Percentiles rank a stretch among this genome's conserved stretches.
Conservation (phyloP, 2,888 invertebrate species). For the Sesia bembeciformis region DNA sequence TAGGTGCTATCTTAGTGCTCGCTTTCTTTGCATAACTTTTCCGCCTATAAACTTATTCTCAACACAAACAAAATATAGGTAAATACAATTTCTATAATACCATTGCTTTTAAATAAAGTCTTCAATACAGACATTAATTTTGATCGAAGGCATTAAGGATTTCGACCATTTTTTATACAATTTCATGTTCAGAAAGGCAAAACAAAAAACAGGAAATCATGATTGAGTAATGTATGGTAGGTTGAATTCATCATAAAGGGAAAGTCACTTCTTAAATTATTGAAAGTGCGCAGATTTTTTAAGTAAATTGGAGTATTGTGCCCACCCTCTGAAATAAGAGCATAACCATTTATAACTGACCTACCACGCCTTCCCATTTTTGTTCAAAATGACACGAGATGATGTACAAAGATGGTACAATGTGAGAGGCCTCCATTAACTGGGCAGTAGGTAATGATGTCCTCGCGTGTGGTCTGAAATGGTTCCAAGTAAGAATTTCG, state of each 20-base stretch:
- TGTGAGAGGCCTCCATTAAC: constrained; percentile 22
- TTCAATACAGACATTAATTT: too few species aligned
- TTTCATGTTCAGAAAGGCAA: too few species aligned
- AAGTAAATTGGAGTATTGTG: constrained; percentile 41
- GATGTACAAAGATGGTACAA: constrained; percentile 17
- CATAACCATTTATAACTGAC: constrained; percentile 23
- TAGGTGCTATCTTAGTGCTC: too few species aligned
- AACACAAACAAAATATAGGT: too few species aligned
- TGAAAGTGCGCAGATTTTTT: constrained; percentile 28
- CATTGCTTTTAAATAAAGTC: too few species aligned
- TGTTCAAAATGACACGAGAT: constrained; percentile 19
- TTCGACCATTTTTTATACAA: too few species aligned
- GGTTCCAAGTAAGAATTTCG: constrained; percentile 29
- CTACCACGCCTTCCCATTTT: constrained; percentile 18
- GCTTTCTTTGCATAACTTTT: too few species aligned
- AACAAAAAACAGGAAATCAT: background rate
- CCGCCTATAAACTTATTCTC: too few species aligned
- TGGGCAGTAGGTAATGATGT: constrained; percentile 37
- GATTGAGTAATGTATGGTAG: background rate
- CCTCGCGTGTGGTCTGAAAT: constrained; percentile 45
- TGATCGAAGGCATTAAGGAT: too few species aligned
- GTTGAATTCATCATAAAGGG: constrained; percentile 18
- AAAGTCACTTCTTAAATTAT: constrained; percentile 28
- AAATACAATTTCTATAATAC: too few species aligned
- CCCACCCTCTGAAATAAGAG: constrained; percentile 35